A percentile compares a stretch with the other conserved stretches of the same genome.
Conservation (phyloP, 1,140 invertebrate genomes). For the Pseudachorutes palmiensis region DNA sequence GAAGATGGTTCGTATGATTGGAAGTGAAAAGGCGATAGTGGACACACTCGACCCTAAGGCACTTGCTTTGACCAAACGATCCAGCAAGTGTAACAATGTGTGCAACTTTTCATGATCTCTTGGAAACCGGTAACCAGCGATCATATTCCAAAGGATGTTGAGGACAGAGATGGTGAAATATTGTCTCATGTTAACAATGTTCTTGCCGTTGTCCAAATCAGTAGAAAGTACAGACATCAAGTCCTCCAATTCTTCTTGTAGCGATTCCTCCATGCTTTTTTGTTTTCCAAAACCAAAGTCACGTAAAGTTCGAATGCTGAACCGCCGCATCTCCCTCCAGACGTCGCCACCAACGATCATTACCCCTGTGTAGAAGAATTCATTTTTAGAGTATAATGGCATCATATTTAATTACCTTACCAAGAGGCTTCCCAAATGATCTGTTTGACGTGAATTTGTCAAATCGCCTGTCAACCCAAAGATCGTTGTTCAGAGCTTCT, state of each 20-base stretch:
- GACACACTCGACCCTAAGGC: not conserved
- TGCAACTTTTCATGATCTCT: constrained; percentile 21
- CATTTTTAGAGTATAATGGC: not conserved
- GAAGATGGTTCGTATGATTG: not conserved
- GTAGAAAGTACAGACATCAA: not conserved
- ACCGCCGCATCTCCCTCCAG: constrained; percentile 23
- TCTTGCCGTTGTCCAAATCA: not conserved
- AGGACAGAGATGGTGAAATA: constrained; percentile 24
- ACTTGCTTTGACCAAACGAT: constrained; percentile 12
- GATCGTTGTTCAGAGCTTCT: constrained; percentile 14
- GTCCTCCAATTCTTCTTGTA: constrained; percentile 44
- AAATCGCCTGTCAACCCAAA: constrained; percentile 20
- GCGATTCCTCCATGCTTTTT: constrained; percentile 16
- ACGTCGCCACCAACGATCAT: constrained; percentile 14
- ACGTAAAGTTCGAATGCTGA: constrained; percentile 14
- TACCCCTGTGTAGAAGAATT: constrained; percentile 6
- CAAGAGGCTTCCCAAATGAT: constrained; percentile 20
- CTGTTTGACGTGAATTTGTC: constrained; percentile 11
- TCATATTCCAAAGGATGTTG: constrained; percentile 24
- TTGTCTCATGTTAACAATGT: constrained; percentile 1
- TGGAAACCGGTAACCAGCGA: constrained; percentile 14
- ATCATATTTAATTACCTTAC: too few species aligned
- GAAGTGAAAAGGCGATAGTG: not conserved
- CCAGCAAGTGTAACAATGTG: constrained; percentile 17
- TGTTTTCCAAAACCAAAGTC: constrained; percentile 32